Base-by-base conservation (phyloP, 2,113 vertebrate genomes). In the Scytalopus superciliaris region DNA sequence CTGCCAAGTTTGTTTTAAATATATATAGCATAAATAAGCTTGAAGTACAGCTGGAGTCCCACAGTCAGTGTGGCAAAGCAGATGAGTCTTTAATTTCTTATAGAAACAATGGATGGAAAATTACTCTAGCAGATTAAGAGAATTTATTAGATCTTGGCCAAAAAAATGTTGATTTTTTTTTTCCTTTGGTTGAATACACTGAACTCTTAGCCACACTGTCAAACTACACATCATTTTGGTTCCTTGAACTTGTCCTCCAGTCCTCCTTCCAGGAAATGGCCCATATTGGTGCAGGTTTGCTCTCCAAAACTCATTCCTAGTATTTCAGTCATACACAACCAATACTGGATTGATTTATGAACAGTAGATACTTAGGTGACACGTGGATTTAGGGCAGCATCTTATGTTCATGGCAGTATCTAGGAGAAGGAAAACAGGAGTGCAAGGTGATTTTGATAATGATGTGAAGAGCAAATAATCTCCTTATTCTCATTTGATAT, bases 1-100 rank as follows among this genome's bases (percentile, higher is more conserved):
- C 67, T 88, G 88, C 63, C 74, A 87, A 84, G 22, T 79, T 91
- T 90, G 60, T 91, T 95, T 95, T 87, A 79, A 91, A 85, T 53
- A 21, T 52, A 40, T 53, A 25, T 53, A 57, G 62, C 40, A 76
- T 49, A 84, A 93, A 60, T 19, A 94, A 93, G 37, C 44, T 59
- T 68, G 40, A 40, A 73, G 56, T 87, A 50, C 78, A 81, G 69
- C 60, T 78, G 73, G 52, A 89, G n/a, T 53, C 87, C 18, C 62
- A 62, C 37, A 49, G 31, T 74, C 78, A 57, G 39, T 3, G 17
- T 63, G n/a, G 66, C 42, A 84, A 85, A 90, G 37, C 56, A 85
- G 69, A 69, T 56, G 22, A 87, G 16, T 53, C 70, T 87, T 59
- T 35, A 72, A 76, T 60, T 93, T 85, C 85, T 79, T 69, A 31